Evolutionary conservation across 1,140 invertebrate species (phyloP), one percentile per base, ranked within the genome.

Genomic region (Laupala kohalensis): DNA sequence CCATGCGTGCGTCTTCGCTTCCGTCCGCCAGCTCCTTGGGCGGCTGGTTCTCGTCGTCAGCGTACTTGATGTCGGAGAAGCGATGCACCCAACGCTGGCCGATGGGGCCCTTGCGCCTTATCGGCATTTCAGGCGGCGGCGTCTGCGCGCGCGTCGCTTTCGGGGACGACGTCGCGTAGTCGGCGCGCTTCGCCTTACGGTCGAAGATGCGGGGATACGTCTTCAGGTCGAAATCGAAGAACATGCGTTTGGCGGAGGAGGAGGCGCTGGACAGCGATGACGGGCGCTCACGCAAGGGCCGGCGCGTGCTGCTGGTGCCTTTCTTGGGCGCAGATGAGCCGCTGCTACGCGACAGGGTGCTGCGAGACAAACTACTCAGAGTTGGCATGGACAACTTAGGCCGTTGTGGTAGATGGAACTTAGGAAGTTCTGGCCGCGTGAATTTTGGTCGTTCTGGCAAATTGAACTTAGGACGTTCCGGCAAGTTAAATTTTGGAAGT

Each of bases 151-250:
- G 79, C 30, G 69, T 23, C 25, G 69, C 26, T 70, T 73, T 81
- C 75, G 65, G 67, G 13, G 80, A 81, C 0, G 80, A 80, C 0
- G 78, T 81, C 9, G 76, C 75, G 71, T 79, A 79, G n/a, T 80
- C 79, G n/a, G 74, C 75, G 29, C 81, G 82, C 80, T 12, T 79
- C 78, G 69, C 69, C 74, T 87, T 89, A 73, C 83, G 86, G 63
- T 86, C 84, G 75, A 93, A 91, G 30, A 92, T 82, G 70, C 90
- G 83, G 0, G 91, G 91, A 78, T 89, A 91, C 0, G 90, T 92
- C 74, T 86, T 86, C 72, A 90, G 89, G 77, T 90, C 88, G 78
- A 91, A 91, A 27, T 88, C 84, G 64, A 85, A 89, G 77, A 79
- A 85, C 80, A 83, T 83, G 64, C 62, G 77, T 81, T 85, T 74